phyloP scores from a whole-genome alignment of 2,113 vertebrate species.

The Nothobranchius kuhntae region DNA sequence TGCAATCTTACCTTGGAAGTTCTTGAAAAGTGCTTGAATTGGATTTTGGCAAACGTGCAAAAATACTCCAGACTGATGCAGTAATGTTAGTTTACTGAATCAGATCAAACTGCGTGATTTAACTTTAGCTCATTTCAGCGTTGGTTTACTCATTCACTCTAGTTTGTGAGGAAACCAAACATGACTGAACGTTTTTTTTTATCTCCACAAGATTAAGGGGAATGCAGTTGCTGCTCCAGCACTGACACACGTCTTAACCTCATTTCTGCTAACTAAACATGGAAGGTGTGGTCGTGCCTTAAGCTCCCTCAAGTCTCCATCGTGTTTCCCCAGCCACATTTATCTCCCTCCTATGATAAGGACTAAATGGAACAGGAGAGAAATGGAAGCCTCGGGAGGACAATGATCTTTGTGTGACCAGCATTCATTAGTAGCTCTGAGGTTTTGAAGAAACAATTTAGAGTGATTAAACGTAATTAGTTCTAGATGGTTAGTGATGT shows the following conservation, averaged over 20 bases:
- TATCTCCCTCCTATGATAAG: conserved; percentile 45
- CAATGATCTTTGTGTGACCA: conserved; percentile 25
- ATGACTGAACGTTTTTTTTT: conserved; percentile 20
- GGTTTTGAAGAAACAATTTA: conserved; percentile 29
- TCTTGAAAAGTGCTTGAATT: too few species aligned
- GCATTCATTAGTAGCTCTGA: conserved; percentile 34
- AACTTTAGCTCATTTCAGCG: too few species aligned
- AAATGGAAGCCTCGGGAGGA: conserved; percentile 15
- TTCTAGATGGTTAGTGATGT: conserved; percentile 34
- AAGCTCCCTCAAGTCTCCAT: background rate
- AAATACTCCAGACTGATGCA: background rate
- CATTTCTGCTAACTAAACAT: background rate
- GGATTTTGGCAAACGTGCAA: background rate
- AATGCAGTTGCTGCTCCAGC: conserved; percentile 27
- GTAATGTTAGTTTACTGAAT: too few species aligned
- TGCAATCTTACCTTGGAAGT: background rate
- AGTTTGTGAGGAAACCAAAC: background rate
- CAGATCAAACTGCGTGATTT: too few species aligned
- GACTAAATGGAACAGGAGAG: background rate
- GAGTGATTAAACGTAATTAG: conserved; percentile 46
- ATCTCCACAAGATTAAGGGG: conserved; percentile 9
- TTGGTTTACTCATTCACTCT: background rate
- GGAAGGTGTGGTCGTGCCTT: background rate
- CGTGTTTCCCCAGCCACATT: conserved; percentile 4
- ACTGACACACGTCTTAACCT: background rate